A percentile compares a stretch with the other conserved stretches of the same genome.
Conservation (phyloP, 2,797 vertebrate genomes). For the Scleropages formosus region DNA sequence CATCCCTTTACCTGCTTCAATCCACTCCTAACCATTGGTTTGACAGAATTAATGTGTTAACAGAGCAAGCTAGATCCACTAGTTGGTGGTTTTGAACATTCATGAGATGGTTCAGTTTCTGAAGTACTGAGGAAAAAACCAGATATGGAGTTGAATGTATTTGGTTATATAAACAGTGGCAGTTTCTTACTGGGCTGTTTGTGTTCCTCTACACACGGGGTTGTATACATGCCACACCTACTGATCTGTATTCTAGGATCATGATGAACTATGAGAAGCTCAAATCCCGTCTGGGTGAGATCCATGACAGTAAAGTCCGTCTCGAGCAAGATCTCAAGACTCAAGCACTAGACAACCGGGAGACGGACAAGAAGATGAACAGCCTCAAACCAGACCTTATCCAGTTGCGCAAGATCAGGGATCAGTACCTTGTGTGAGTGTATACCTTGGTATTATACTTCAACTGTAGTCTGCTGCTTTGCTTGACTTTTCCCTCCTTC, state of each 20-base stretch:
- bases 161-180: too few species aligned
- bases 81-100: too few species aligned
- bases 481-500: too few species aligned
- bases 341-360: conserved; percentile 89
- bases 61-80: too few species aligned
- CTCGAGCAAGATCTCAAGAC: conserved; percentile 94
- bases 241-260: conserved; percentile 70
- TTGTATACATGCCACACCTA: background rate
- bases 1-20: background rate
- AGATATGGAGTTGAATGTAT: too few species aligned
- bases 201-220: too few species aligned
- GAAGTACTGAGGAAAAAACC: too few species aligned
- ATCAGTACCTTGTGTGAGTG: conserved; percentile 93
- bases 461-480: too few species aligned
- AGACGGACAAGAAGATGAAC: conserved; percentile 97
- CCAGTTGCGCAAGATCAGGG: conserved; percentile 91
- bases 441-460: background rate
- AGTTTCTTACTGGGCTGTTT: too few species aligned
- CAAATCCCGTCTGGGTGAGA: conserved; percentile 91
- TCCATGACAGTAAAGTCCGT: conserved; percentile 89
- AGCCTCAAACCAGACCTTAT: conserved; percentile 95
- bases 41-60: too few species aligned
- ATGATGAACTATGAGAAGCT: conserved; percentile 93
- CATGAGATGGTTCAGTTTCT: too few species aligned
- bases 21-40: too few species aligned